phyloP scores from a whole-genome alignment of 2,797 vertebrate genomes.

The Aratinga solstitialis region DNA sequence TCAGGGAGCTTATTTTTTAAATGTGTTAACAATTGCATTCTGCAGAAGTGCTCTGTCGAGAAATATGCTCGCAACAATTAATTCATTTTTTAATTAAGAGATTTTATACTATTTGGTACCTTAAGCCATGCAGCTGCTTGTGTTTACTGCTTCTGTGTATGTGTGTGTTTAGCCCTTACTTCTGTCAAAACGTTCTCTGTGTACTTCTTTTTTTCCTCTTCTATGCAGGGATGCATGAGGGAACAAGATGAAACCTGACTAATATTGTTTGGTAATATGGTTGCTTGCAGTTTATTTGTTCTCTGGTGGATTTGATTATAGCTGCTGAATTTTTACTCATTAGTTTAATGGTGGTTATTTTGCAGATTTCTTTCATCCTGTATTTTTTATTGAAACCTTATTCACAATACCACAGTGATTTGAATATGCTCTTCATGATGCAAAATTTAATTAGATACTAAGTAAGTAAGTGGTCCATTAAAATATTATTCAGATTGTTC shows the following conservation, averaged over 20 bases:
- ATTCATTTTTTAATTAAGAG: constrained; percentile 66
- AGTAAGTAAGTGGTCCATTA: constrained; percentile 65
- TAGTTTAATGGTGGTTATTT: constrained; percentile 70
- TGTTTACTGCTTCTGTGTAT: constrained; percentile 12
- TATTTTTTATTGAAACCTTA: constrained; percentile 66
- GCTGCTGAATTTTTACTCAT: constrained; percentile 66
- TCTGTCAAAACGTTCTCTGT: neutral
- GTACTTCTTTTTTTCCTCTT: constrained; percentile 20
- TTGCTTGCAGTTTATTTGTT: constrained; percentile 55
- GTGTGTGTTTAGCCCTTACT: constrained; percentile 18
- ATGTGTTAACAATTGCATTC: neutral
- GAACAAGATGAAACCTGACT: constrained; percentile 43
- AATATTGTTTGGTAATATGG: constrained; percentile 58
- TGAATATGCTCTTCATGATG: constrained; percentile 52
- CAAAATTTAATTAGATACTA: constrained; percentile 67
- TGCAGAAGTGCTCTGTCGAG: neutral
- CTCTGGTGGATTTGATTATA: constrained; percentile 60
- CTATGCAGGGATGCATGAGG: neutral
- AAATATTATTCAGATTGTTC: constrained; percentile 66
- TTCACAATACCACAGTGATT: constrained; percentile 62
- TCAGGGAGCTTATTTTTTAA: neutral
- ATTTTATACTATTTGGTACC: constrained; percentile 26
- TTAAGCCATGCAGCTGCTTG: constrained; percentile 54
- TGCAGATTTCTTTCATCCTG: constrained; percentile 55
- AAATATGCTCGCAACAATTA: constrained; percentile 23